Percentiles rank a stretch among this genome's conserved stretches.
phyloP scores from a whole-genome alignment of 35 echinoderm and acorn worm species.

The Ptychodera flava region DNA sequence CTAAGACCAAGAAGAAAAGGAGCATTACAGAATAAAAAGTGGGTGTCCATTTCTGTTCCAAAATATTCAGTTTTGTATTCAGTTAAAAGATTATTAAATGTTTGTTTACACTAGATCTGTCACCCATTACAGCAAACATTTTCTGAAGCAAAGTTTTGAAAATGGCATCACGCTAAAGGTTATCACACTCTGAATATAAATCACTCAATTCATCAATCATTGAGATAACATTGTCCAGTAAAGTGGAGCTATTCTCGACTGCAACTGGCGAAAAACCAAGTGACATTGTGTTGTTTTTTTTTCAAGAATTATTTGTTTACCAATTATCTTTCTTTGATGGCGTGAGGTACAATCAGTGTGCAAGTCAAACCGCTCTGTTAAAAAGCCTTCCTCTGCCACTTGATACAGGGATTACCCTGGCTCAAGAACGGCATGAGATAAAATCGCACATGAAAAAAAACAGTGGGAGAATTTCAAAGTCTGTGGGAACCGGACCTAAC shows the following conservation, averaged over 20 bases:
- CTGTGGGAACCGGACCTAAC: too few species aligned
- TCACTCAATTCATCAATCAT: background rate
- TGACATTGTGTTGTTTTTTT: background rate
- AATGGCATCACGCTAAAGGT: background rate
- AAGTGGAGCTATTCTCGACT: background rate
- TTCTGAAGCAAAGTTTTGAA: slow-evolving; percentile 28
- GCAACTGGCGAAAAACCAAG: background rate
- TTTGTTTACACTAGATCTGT: slow-evolving; percentile 46
- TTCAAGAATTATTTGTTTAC: slow-evolving; percentile 27
- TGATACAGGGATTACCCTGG: too few species aligned
- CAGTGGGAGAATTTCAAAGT: too few species aligned
- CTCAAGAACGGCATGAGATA: too few species aligned
- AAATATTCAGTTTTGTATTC: slow-evolving; percentile 15
- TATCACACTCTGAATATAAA: background rate
- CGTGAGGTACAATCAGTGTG: slow-evolving; percentile 40
- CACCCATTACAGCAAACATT: slow-evolving; percentile 20
- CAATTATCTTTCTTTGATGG: slow-evolving; percentile 26
- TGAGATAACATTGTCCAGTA: background rate
- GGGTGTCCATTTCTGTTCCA: background rate
- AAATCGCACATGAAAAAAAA: too few species aligned
- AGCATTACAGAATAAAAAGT: slow-evolving; percentile 38
- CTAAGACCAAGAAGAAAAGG: slow-evolving; percentile 27
- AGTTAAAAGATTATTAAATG: slow-evolving; percentile 15
- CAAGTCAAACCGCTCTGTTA: background rate
- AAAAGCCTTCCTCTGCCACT: background rate